A percentile compares a stretch with the other conserved stretches of the same genome.
Conservation (phyloP, 2,888 invertebrate genomes). For the Hirudinaria manillensis region DNA sequence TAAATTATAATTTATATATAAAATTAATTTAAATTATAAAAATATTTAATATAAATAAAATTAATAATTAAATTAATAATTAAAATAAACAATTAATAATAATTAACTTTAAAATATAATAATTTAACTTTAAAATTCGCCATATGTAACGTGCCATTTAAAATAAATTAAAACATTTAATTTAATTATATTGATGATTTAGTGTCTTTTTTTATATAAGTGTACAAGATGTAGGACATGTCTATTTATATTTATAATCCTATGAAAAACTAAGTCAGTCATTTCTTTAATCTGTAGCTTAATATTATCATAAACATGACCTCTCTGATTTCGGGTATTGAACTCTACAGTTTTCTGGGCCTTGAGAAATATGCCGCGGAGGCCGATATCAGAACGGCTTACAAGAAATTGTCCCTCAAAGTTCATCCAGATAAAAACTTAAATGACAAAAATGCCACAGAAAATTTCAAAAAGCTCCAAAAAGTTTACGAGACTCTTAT, state of each 20-base stretch:
- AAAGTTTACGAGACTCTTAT: background rate
- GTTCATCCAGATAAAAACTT: conserved; percentile 5
- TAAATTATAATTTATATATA: too few species aligned
- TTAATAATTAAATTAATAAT: too few species aligned
- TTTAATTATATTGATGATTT: too few species aligned
- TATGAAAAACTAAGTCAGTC: too few species aligned
- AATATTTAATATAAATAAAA: too few species aligned
- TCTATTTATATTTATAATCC: too few species aligned
- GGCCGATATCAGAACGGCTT: background rate
- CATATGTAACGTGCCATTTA: background rate
- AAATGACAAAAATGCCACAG: background rate
- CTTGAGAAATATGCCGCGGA: background rate
- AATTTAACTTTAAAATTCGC: background rate
- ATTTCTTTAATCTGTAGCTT: too few species aligned
- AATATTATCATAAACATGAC: too few species aligned
- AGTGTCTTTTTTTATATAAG: too few species aligned
- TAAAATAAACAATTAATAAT: too few species aligned
- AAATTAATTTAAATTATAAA: too few species aligned
- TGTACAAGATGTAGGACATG: too few species aligned
- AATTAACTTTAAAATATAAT: background rate
- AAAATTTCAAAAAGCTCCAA: background rate
- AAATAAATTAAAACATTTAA: background rate
- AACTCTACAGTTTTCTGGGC: background rate
- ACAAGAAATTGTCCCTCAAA: background rate
- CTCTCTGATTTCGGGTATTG: background rate